phyloP scores from a whole-genome alignment of 2,113 vertebrate species.

The Oreocharis arfaki region DNA sequence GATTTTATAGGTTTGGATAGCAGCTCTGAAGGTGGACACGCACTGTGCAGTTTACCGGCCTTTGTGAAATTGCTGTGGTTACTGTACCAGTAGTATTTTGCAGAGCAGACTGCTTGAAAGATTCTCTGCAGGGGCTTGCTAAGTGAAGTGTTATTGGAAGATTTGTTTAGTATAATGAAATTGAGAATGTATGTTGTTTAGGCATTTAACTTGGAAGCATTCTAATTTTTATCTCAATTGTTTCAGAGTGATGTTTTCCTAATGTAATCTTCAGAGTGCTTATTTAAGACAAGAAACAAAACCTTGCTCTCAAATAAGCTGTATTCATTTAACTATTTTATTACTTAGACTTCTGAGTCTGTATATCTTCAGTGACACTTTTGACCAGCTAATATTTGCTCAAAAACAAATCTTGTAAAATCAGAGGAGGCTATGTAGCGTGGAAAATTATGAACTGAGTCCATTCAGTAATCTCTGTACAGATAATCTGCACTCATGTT shows the following conservation, averaged over 20 bases:
- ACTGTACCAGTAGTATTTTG: background rate
- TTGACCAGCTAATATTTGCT: background rate
- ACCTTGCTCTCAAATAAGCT: background rate
- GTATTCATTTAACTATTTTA: background rate
- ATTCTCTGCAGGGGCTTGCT: background rate
- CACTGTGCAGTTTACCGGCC: background rate
- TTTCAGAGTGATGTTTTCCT: background rate
- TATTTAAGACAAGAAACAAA: background rate
- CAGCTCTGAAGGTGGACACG: fast-evolving
- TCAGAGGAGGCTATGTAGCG: background rate
- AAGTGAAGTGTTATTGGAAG: background rate
- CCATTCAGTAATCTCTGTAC: background rate
- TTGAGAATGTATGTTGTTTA: background rate
- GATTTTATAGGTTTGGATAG: background rate
- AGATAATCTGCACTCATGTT: background rate
- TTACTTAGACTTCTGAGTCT: background rate
- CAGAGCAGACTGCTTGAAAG: background rate
- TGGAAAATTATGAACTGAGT: background rate
- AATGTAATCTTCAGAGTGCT: background rate
- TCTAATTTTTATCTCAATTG: background rate
- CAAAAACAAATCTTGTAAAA: background rate
- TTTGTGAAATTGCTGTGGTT: background rate
- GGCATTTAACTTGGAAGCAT: background rate
- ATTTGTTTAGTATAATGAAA: background rate
- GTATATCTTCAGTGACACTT: background rate